phyloP scores from a whole-genome alignment of 1,140 invertebrate genomes.

The Bombus balteatus region DNA sequence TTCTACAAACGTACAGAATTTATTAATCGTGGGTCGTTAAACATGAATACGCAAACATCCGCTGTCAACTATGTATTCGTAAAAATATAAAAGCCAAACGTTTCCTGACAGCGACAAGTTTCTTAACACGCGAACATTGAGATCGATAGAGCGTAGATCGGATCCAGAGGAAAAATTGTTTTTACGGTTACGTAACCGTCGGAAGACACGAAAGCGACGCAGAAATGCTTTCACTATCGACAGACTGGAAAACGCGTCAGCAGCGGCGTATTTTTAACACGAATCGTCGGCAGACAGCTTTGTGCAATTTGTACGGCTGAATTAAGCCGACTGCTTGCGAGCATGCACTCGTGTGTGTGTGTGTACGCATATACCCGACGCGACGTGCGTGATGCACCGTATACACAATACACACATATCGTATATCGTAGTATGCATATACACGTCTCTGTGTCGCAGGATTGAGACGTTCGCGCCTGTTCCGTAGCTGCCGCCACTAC shows the following conservation, averaged over 20 bases:
- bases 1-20: too few relatives aligned
- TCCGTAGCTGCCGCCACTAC: background rate
- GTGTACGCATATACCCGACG: background rate
- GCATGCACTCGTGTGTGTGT: background rate
- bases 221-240: conserved; percentile 49
- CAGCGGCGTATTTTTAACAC: conserved; percentile 35
- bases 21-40: too few relatives aligned
- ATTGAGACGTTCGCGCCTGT: conserved; percentile 2
- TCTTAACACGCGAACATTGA: too few relatives aligned
- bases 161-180: background rate
- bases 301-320: conserved; percentile 42
- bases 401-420: background rate
- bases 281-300: conserved; percentile 34
- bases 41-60: too few relatives aligned
- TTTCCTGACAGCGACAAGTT: too few relatives aligned
- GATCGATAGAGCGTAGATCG: background rate
- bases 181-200: background rate
- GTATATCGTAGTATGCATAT: background rate
- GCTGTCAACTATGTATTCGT: too few relatives aligned
- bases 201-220: conserved; percentile 19
- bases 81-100: too few relatives aligned
- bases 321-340: conserved; percentile 27
- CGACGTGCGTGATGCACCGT: background rate
- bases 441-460: background rate
- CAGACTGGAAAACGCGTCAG: conserved; percentile 42